Evolutionary conservation across 2,888 invertebrate species (phyloP), one percentile per base, ranked within the genome.

Genomic region (Thymelicus sylvestris): DNA sequence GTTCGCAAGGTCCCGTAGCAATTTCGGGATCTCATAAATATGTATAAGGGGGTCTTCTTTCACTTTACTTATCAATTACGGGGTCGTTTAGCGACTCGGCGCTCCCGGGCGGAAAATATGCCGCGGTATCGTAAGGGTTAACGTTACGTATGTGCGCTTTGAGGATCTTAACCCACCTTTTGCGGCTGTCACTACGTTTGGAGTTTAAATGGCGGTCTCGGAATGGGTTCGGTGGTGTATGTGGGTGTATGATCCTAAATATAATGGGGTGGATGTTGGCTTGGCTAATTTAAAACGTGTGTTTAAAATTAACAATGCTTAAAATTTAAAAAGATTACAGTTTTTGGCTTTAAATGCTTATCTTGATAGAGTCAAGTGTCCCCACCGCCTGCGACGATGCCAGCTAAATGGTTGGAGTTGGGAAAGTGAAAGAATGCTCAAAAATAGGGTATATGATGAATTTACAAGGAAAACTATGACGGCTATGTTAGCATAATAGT

Each of bases 11-110:
- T 87, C 88, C 91, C 89, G 89, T 87, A 91, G 85, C 91, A 93
- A 92, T 92, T 93, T 91, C 82, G 87, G 86, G 82, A 76, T 80
- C 90, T 93, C 92, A 93, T 93, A 93, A 92, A 93, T 93, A 93
- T 93, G 92, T 92, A 93, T 92, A 85, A 88, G 89, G 88, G 86
- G 86, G 89, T 89, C 89, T 92, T 93, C 92, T 93, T 93, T 93
- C 93, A 91, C 93, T 93, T 92, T 92, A 92, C 93, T 94, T 94
- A 93, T 92, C 94, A 94, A 94, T 94, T 94, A 94, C 88, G 88
- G 89, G 91, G 88, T 86, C 90, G 90, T 93, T 92, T 91, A 89
- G 86, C 86, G 88, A 89, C 90, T 86, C 85, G 83, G 77, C 79
- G 76, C 86, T 83, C 83, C 84, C 80, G 83, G 81, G 83, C 81